Evolutionary conservation across 2,888 invertebrate genomes (phyloP).

Genomic region (Patella ulyssiponensis): DNA sequence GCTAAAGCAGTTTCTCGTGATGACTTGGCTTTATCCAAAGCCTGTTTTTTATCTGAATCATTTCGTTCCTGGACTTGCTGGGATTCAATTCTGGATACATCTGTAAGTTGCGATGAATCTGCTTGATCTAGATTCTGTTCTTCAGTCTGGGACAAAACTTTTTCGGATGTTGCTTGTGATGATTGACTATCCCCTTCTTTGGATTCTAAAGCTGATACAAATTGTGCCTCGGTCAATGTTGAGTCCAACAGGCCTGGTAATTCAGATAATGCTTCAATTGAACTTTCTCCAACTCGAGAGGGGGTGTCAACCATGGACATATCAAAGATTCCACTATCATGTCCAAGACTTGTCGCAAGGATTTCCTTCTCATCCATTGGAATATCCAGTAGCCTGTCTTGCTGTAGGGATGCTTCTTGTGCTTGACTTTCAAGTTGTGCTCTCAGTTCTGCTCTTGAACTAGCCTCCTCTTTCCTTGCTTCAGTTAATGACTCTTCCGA

Average conservation of each 20-base stretch:
- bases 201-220: background rate
- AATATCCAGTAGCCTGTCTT: background rate
- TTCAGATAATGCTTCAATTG: background rate
- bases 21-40: background rate
- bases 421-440: slow-evolving; percentile 12
- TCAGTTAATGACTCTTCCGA: background rate
- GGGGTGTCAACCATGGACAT: slow-evolving; percentile 26
- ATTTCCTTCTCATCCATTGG: slow-evolving; percentile 16
- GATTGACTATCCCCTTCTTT: background rate
- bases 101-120: background rate
- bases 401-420: background rate
- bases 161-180: slow-evolving; percentile 6
- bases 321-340: slow-evolving; percentile 33
- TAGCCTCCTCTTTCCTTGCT: slow-evolving; percentile 10
- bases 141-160: background rate
- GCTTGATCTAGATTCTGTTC: background rate
- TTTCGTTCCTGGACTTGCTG: background rate
- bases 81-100: too few species aligned
- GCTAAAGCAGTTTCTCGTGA: background rate
- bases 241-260: background rate
- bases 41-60: background rate
- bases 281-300: slow-evolving; percentile 15
- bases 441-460: background rate
- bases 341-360: slow-evolving; percentile 24
- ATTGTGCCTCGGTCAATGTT: background rate